phyloP scores from a whole-genome alignment of 2,888 invertebrate genomes.

The Cataglyphis rosenhaueri region DNA sequence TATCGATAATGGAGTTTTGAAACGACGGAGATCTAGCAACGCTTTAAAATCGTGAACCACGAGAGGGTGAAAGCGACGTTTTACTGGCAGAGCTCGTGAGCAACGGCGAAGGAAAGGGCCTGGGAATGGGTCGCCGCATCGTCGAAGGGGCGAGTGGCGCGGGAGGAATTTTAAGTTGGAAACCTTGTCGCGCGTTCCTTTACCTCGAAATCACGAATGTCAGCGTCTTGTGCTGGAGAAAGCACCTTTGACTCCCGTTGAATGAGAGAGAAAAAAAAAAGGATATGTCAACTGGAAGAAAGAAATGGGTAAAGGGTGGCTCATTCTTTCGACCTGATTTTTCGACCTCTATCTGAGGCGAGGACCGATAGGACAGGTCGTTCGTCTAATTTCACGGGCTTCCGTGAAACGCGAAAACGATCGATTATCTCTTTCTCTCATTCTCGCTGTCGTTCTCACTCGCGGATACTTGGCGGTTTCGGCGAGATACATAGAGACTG shows the following conservation, averaged over 20 bases:
- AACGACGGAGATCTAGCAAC: conserved; percentile 29
- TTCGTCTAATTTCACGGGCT: conserved; percentile 51
- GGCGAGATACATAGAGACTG: not conserved
- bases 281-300: not conserved
- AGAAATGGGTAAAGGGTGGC: not conserved
- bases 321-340: conserved; percentile 41
- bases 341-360: not conserved
- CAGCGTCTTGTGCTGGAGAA: conserved; percentile 61
- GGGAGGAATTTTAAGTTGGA: conserved; percentile 83
- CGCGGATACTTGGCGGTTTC: conserved; percentile 13
- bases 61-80: conserved; percentile 58
- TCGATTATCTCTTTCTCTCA: conserved; percentile 47
- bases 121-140: conserved; percentile 29
- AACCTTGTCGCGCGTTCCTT: conserved; percentile 82
- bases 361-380: conserved; percentile 47
- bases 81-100: conserved; percentile 48
- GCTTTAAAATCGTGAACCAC: conserved; percentile 28
- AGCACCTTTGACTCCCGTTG: conserved; percentile 69
- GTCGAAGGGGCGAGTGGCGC: conserved; percentile 58
- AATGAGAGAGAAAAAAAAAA: conserved; percentile 37
- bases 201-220: conserved; percentile 75
- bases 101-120: conserved; percentile 51
- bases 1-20: conserved; percentile 48
- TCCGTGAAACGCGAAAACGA: conserved; percentile 60
- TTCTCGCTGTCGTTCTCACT: not conserved